phyloP scores from a whole-genome alignment of 2,888 invertebrate genomes.

The Germaria angustata region DNA sequence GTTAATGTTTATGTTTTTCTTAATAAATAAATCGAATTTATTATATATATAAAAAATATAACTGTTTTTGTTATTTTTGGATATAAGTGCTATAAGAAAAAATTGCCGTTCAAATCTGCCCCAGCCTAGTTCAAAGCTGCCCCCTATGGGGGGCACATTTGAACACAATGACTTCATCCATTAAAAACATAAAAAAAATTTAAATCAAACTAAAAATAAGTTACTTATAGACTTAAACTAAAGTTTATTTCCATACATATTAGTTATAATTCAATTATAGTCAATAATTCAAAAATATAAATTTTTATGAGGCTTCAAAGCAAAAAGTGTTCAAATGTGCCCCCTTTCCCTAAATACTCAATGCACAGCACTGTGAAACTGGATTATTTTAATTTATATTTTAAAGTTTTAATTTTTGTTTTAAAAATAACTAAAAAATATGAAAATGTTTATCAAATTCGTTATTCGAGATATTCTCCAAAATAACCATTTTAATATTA shows the following conservation, averaged over 20 bases:
- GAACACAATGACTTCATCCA: slow-evolving; percentile 10
- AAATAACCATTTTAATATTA: too few species aligned
- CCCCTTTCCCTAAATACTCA: neutral
- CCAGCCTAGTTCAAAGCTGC: slow-evolving; percentile 11
- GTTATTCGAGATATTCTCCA: too few species aligned
- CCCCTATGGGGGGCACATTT: slow-evolving; percentile 10
- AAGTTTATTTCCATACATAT: slow-evolving; percentile 6
- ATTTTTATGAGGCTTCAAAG: slow-evolving; percentile 3
- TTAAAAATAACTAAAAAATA: too few species aligned
- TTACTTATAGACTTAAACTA: neutral
- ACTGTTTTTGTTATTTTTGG: neutral
- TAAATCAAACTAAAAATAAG: neutral
- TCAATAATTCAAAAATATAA: neutral
- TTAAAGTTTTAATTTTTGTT: too few species aligned
- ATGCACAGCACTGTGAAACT: too few species aligned
- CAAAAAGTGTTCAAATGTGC: slow-evolving; percentile 6
- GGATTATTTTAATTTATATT: too few species aligned
- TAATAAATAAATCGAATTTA: slow-evolving; percentile 8
- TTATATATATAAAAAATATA: slow-evolving; percentile 1
- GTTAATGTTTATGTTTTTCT: slow-evolving; percentile 3
- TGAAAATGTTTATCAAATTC: too few species aligned
- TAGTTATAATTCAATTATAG: slow-evolving; percentile 13
- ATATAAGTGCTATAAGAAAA: neutral
- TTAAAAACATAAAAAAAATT: slow-evolving; percentile 7
- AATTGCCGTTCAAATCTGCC: slow-evolving; percentile 1